A percentile compares a stretch with the other conserved stretches of the same genome.
These are phyloP conservation scores for Athrips mouffetella DNA, from an alignment of 2,888 invertebrate species.

Conservation along the genomic window DNA sequence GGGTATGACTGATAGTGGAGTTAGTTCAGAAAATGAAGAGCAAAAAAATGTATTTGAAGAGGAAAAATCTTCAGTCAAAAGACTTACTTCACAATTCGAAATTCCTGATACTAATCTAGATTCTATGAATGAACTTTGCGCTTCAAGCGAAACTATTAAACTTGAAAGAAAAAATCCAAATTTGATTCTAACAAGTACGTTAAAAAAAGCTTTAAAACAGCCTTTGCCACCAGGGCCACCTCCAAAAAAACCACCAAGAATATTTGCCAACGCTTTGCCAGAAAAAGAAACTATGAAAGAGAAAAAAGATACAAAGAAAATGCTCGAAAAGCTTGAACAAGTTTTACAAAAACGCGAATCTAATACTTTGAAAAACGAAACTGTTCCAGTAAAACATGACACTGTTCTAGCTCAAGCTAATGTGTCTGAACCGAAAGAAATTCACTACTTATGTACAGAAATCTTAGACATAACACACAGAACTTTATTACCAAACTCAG, in stretches of 20 bases:
- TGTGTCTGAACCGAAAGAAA: conserved; percentile 53
- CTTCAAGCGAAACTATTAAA: conserved; percentile 64
- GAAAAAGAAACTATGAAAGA: conserved; percentile 44
- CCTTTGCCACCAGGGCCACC: conserved; percentile 84
- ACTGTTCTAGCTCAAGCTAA: conserved; percentile 45
- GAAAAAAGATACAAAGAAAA: conserved; percentile 78
- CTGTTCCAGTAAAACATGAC: conserved; percentile 32
- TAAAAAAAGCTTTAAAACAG: conserved; percentile 82
- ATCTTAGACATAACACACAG: conserved; percentile 63
- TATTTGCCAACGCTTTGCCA: conserved; percentile 63
- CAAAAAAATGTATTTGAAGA: conserved; percentile 47
- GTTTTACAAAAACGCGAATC: conserved; percentile 72
- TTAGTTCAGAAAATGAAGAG: conserved; percentile 72
- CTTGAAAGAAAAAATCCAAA: conserved; percentile 68
- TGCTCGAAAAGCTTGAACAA: conserved; percentile 81
- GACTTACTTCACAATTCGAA: conserved; percentile 45
- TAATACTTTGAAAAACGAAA: conserved; percentile 26
- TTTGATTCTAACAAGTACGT: conserved; percentile 74
- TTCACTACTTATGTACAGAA: conserved; percentile 73
- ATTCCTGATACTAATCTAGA: conserved; percentile 48
- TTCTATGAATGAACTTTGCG: conserved; percentile 51
- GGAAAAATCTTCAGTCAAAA: conserved; percentile 53
- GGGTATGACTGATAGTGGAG: conserved; percentile 70
- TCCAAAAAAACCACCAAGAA: conserved; percentile 86
- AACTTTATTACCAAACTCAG: conserved; percentile 44